Percentiles rank a stretch among this genome's conserved stretches.
These are phyloP conservation scores for Probaryconus sp. DNA, from an alignment of 1,140 invertebrate species.

Conservation along the genomic window DNA sequence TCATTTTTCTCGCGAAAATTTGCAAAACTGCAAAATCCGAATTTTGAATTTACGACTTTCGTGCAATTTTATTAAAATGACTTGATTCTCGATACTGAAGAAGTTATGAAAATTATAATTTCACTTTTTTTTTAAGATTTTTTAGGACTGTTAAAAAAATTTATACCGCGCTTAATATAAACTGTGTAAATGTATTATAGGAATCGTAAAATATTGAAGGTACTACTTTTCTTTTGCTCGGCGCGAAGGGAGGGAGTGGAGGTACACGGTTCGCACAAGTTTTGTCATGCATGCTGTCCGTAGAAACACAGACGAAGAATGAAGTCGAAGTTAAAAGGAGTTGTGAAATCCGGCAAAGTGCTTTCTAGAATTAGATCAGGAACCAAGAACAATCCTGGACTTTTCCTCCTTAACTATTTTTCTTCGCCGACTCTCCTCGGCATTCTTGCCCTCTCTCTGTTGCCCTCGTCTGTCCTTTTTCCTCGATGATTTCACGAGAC, in stretches of 20 bases:
- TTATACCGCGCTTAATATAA: too few species aligned
- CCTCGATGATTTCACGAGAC: slow-evolving; percentile 75
- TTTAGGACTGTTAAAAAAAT: too few species aligned
- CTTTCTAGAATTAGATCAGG: slow-evolving; percentile 71
- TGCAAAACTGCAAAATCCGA: too few species aligned
- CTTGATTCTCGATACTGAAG: too few species aligned
- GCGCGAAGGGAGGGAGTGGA: too few species aligned
- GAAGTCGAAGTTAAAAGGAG: slow-evolving; percentile 46
- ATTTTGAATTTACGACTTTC: too few species aligned
- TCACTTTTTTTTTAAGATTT: slow-evolving; percentile 30
- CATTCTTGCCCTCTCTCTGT: slow-evolving; percentile 26
- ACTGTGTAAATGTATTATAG: slow-evolving; percentile 20
- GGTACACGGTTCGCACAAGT: slow-evolving; percentile 29
- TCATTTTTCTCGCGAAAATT: too few species aligned
- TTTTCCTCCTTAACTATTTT: slow-evolving; percentile 43
- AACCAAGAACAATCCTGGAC: slow-evolving; percentile 56
- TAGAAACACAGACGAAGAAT: slow-evolving; percentile 47
- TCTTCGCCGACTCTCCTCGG: too few species aligned
- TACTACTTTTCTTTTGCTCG: slow-evolving; percentile 6
- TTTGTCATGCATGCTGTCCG: slow-evolving; percentile 39
- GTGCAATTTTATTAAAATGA: background rate
- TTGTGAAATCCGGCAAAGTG: slow-evolving; percentile 64
- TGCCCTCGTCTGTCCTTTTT: slow-evolving; percentile 51
- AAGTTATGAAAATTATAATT: too few species aligned
- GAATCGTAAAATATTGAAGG: slow-evolving; percentile 31